phyloP scores from a whole-genome alignment of 2,888 invertebrate species.

The Stenotaenia linearis region DNA sequence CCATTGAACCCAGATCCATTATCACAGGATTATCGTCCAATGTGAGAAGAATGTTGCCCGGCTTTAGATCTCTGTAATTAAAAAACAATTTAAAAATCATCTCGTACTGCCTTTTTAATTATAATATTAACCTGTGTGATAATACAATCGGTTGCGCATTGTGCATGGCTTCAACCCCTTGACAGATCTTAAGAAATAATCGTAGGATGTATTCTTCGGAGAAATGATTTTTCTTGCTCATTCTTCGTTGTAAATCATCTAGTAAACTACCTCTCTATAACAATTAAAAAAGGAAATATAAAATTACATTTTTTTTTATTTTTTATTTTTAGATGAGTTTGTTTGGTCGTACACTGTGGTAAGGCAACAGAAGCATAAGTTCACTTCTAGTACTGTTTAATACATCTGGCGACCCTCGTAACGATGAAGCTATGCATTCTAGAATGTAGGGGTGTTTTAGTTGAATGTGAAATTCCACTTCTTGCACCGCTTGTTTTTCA shows the following conservation, averaged over 20 bases:
- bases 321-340: not conserved
- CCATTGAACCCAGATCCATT: conserved; percentile 69
- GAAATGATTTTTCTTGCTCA: conserved; percentile 57
- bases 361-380: conserved; percentile 67
- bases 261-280: conserved; percentile 65
- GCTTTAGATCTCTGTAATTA: conserved; percentile 66
- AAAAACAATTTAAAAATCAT: not conserved
- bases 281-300: not conserved
- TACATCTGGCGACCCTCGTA: conserved; percentile 53
- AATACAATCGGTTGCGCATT: conserved; percentile 64
- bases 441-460: conserved; percentile 68
- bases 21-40: conserved; percentile 65
- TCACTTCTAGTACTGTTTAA: conserved; percentile 56
- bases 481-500: conserved; percentile 61
- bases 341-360: conserved; percentile 55
- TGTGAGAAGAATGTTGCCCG: conserved; percentile 71
- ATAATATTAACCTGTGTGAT: conserved; percentile 56
- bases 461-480: conserved; percentile 66
- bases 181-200: conserved; percentile 66
- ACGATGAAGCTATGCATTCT: conserved; percentile 62
- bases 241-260: conserved; percentile 60
- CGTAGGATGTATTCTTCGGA: conserved; percentile 60
- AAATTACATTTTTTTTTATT: not conserved
- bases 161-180: conserved; percentile 68
- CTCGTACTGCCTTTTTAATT: not conserved